These are phyloP conservation scores for Sarcophaga subvicina DNA, from an alignment of 2,888 invertebrate genomes.

Conservation along the genomic window DNA sequence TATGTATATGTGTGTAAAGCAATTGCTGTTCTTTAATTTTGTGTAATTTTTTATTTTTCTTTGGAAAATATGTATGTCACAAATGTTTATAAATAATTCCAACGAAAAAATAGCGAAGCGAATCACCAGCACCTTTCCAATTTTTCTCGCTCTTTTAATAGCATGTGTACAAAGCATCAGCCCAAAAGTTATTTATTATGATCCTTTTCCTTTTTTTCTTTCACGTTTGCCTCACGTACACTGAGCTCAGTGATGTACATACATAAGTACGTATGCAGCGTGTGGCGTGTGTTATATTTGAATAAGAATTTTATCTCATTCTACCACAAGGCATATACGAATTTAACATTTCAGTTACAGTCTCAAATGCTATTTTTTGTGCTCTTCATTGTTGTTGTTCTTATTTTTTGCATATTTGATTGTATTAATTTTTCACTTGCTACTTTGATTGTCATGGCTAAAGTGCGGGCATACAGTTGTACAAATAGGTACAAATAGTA, in stretches of 20 bases:
- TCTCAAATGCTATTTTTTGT: not conserved
- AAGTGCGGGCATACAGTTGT: not conserved
- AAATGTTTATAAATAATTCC: constrained; percentile 22
- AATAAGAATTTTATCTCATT: constrained; percentile 7
- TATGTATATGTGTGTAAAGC: no score
- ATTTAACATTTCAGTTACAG: not conserved
- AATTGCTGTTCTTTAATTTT: not conserved
- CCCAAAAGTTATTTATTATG: constrained; percentile 36
- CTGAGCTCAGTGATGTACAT: no score
- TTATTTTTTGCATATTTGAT: not conserved
- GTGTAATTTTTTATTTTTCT: not conserved
- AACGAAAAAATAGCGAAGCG: not conserved
- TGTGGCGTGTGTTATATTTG: not conserved
- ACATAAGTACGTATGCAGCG: not conserved
- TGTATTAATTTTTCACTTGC: not conserved
- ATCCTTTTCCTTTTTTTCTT: not conserved
- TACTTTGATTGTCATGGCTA: not conserved
- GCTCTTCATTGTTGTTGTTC: not conserved
- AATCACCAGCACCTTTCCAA: not conserved
- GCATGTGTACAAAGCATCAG: not conserved
- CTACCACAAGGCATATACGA: not conserved
- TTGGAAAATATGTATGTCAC: not conserved
- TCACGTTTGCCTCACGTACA: no score
- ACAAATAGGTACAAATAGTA: not conserved
- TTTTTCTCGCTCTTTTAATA: not conserved